Base-by-base conservation (phyloP, 2,888 invertebrate species). In the Chrysina gloriosa region DNA sequence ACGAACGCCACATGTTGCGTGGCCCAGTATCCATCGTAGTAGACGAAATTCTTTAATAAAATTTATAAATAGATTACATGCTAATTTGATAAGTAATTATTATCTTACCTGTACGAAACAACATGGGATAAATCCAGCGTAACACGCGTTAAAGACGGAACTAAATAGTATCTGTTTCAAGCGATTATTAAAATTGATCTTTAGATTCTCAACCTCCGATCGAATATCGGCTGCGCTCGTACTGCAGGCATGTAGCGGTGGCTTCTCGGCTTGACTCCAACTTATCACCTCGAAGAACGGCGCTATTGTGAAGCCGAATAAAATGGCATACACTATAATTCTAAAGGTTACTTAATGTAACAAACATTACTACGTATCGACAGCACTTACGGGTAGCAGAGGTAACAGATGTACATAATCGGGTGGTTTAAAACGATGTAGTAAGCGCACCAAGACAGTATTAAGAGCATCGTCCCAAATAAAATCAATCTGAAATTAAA, bases 321-420 rank as follows among this genome's bases (percentile, higher is more conserved):
- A 87, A 31, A 94, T 85, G 72, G 93, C 85, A 83, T 95, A 95
- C 29, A 94, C 88, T 52, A 90, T 87, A 68, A 91, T 87, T 19
- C 93, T 94, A 81, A 54, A 84, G 82, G 68, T 73, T 66, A 63
- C 36, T 47, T 64, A 45, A 67, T 69, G 54, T 64, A 52, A 61
- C 29, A 42, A 6, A 58, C 50, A 48, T 25, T 2, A 34, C 11
- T 42, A 52, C n/a, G 16, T n/a, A 21, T 19, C 21, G n/a, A 21
- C 19, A 34, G 73, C 83, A 91, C 95, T 91, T 87, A 96, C 96
- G 96, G 96, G 85, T 96, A 97, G 74, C 91, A 89, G 7, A 97
- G 85, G 78, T 93, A 94, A 78, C 96, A 89, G 75, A 95, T 89
- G 77, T 94, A 92, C 73, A 94, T 86, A 3, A 92, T 83, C 23